Evolutionary conservation across 2,888 invertebrate genomes (phyloP), one percentile per base, ranked within the genome.

Genomic region (Digitonthophagus gazella): DNA sequence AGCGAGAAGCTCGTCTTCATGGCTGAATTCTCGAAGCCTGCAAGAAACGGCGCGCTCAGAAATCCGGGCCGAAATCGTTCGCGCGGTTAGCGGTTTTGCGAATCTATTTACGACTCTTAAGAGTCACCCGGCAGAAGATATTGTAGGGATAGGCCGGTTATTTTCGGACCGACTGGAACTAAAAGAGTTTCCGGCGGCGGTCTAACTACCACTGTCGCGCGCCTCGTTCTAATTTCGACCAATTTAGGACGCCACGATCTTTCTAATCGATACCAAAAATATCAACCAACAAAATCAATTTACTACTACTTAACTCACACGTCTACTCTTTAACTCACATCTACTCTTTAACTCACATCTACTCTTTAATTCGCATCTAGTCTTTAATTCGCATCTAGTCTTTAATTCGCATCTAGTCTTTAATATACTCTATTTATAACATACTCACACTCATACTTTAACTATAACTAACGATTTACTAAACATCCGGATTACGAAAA

Each of bases 1-100:
- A 94, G 86, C 77, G 94, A 94, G 83, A 90, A 91, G 82, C 91
- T 91, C 83, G 89, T 89, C 85, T 91, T 91, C 88, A 91, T 88
- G 72, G 88, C 86, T 66, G 89, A 88, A 81, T 88, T 87, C 82
- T 89, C 89, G 79, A 88, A 88, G 84, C 87, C 90, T 90, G 84
- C 14, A 85, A 85, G 19, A 19, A 71, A 71, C 69, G 58, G 18
- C 15, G 18, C 15, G 18, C n/a, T 58, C 71, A 65, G 64, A 44
- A 15, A 58, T 20, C 20, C 61, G 58, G 54, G 22, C 20, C 58
- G n/a, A 58, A 16, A 58, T 58, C 58, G 28, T 44, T 44, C 28
- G 28, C 28, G 28, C 6, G 28, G 28, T 44, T 44, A 11, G 28
- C 28, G 28, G 28, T 44, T 44, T 44, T 11, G 28, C 28, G 28